phyloP scores from a whole-genome alignment of 2,113 vertebrate species.

The Apodemus sylvaticus region DNA sequence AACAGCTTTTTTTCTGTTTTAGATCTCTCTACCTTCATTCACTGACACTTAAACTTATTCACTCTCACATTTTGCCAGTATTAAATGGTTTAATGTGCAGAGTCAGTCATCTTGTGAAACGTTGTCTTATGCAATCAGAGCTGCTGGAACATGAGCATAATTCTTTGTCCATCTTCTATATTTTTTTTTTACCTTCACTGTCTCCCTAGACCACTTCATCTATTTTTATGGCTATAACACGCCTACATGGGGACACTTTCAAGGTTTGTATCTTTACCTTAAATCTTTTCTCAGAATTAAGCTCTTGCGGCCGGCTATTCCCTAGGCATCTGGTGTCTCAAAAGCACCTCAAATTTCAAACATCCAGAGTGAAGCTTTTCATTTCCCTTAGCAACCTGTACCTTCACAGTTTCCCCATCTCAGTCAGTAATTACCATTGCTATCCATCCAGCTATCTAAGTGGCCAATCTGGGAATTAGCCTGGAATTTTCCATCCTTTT shows the following conservation, averaged over 20 bases:
- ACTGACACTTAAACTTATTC: not conserved
- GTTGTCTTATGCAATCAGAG: not conserved
- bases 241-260: not conserved
- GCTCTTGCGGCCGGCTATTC: not conserved
- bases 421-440: not conserved
- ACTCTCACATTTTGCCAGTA: not conserved
- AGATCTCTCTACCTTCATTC: not conserved
- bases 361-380: not conserved
- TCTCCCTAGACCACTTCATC: not conserved
- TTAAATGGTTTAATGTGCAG: not conserved
- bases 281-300: not conserved
- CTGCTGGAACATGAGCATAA: not conserved
- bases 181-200: not conserved
- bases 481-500: not conserved
- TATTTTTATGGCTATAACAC: not conserved
- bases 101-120: not conserved
- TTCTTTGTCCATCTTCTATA: not conserved
- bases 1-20: not conserved
- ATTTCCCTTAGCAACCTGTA: not conserved
- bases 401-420: not conserved
- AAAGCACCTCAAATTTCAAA: not conserved
- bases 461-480: not conserved
- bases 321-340: not conserved
- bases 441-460: not conserved
- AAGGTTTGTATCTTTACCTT: not conserved